Conservation (phyloP, 1,140 invertebrate genomes). For the Drosophila willistoni region DNA sequence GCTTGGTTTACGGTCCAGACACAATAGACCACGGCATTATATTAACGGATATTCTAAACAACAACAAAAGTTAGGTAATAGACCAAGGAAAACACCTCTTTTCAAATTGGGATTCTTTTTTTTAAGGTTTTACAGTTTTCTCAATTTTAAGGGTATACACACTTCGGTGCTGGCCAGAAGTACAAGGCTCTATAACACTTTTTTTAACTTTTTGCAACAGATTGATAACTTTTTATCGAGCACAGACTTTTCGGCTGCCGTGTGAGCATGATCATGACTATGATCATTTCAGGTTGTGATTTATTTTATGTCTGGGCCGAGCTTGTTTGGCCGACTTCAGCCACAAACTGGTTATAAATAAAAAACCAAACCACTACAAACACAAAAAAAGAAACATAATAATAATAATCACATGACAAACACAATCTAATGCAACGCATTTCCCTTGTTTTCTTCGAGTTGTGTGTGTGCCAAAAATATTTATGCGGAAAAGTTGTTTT, state of each 20-base stretch:
- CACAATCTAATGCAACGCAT: not conserved
- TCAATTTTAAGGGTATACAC: not conserved
- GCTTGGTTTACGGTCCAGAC: no score
- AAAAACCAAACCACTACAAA: not conserved
- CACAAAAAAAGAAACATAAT: not conserved
- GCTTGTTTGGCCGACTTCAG: constrained; percentile 18
- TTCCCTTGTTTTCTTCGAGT: not conserved
- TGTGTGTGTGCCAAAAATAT: constrained; percentile 37
- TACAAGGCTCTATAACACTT: not conserved
- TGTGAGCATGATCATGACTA: constrained; percentile 20
- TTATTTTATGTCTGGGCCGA: constrained; percentile 22
- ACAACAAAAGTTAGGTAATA: no score
- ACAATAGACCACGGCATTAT: no score
- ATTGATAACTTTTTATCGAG: constrained; percentile 32
- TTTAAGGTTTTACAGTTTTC: no score
- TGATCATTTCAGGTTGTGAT: constrained; percentile 42
- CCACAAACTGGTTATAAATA: constrained; percentile 1
- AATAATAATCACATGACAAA: not conserved
- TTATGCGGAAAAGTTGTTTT: not conserved
- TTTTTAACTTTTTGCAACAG: constrained; percentile 3
- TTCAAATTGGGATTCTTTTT: no score
- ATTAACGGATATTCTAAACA: no score
- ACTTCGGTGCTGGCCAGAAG: not conserved
- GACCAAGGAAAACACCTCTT: no score
- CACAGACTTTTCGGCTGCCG: constrained; percentile 1